Evolutionary conservation across 2,888 invertebrate species (phyloP), one percentile per base, ranked within the genome.

Genomic region (Pogonocherus hispidulus): DNA sequence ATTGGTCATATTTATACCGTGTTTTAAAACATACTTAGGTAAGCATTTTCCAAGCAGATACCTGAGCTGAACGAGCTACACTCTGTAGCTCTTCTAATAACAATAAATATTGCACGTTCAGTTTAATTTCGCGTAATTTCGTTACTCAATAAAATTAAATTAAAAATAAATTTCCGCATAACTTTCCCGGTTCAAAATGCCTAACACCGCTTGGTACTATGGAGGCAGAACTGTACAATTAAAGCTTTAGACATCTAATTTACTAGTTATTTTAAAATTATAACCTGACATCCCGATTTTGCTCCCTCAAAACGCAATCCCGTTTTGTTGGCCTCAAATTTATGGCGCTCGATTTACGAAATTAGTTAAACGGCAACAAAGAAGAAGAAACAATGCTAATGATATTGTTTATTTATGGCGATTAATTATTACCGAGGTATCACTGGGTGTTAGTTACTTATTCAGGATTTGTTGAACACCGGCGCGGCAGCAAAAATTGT

Each of bases 191-290:
- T 65, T 69, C 51, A 60, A 71, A 78, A 73, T 67, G 79, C 80
- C 81, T 79, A 76, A 79, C 80, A 81, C 81, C 68, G 80, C 72
- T 71, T 81, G 81, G 80, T 79, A 81, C 81, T 73, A 72, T 69
- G 68, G 63, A 75, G 70, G 66, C 71, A 63, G 68, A 75, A 74
- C 74, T 72, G 72, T 71, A 78, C 78, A 79, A 81, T 80, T 79
- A 80, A 74, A 67, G 68, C 75, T 75, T 79, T 74, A 80, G 76
- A 77, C 77, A 70, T 79, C 77, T 79, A 80, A 80, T 80, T 80
- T 78, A 67, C 77, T 72, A 72, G 78, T 75, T 79, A 78, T 78
- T 78, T 78, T 70, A 72, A 76, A 80, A 80, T 79, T 78, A 79
- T 78, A 70, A 56, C 71, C 71, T 67, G 69, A 72, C 72, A 66